Evolutionary conservation across 2,888 invertebrate genomes (phyloP), one percentile per base, ranked within the genome.

Genomic region (Rhopalosiphum nymphaeae): DNA sequence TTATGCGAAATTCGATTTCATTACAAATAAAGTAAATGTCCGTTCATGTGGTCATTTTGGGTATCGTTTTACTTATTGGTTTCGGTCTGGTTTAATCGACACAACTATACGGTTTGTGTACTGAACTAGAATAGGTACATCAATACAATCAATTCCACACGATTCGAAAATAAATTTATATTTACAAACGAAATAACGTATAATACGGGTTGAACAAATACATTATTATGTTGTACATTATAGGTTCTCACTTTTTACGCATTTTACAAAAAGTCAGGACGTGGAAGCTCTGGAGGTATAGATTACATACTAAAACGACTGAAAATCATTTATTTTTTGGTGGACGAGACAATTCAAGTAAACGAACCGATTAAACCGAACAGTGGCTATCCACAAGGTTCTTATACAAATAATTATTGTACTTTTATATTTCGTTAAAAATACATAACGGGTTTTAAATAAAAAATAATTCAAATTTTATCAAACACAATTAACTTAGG

Each of bases 261-360:
- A 0, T 98, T 96, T 95, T 98, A 97, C 95, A 97, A 98, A 97
- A 98, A 98, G 96, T 97, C 97, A 0, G 96, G 98, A 0, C 97
- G 97, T 95, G 98, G 98, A 96, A n/a, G 56, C 16, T 97, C 97
- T 95, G 96, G 97, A 88, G 96, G 96, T 2, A 97, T 97, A 3
- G 96, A 97, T 56, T 97, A 97, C 95, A 96, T 98, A 95, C 96
- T 98, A 93, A 97, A 98, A 44, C 97, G 97, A 95, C 98, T 98
- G 4, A 97, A 97, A 95, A 98, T 99, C 93, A 97, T 97, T 95
- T 99, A 98, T 95, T 99, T 97, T 95, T 96, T 99, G 88, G 99
- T 99, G 96, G 99, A 99, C 96, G 98, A 98, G n/a, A 98, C 99
- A 1, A 97, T 99, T 95, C 98, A 98, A 96, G 97, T 99, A 4